These are phyloP conservation scores for Ciconia stormi DNA, from an alignment of 2,113 vertebrate species.

Conservation along the genomic window DNA sequence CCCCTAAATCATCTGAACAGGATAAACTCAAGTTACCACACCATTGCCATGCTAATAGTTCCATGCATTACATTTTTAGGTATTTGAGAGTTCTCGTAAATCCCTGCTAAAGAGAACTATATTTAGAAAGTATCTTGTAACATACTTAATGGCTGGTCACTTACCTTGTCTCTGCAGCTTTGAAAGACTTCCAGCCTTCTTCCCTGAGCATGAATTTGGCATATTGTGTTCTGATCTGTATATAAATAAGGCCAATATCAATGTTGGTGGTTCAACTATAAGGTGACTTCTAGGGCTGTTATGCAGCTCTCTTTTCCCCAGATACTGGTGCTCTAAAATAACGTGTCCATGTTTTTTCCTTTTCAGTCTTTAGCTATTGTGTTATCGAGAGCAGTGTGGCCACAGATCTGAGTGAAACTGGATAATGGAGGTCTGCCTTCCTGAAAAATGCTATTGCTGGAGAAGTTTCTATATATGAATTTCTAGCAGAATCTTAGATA, in stretches of 20 bases:
- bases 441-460: not conserved
- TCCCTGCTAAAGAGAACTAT: not conserved
- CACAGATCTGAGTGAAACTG: not conserved
- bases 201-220: not conserved
- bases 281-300: not conserved
- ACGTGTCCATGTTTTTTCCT: not conserved
- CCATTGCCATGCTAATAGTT: not conserved
- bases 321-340: not conserved
- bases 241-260: not conserved
- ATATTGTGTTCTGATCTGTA: not conserved
- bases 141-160: not conserved
- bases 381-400: not conserved
- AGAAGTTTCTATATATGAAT: not conserved
- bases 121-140: slow-evolving; percentile 51
- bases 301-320: not conserved
- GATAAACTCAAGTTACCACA: not conserved
- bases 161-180: slow-evolving; percentile 7
- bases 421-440: not conserved
- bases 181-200: not conserved
- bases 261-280: not conserved
- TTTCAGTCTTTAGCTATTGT: not conserved
- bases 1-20: not conserved
- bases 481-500: not conserved
- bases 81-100: slow-evolving; percentile 10
- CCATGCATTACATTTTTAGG: not conserved